Conservation (phyloP, 2,797 vertebrate genomes). For the Brachymystax lenok region DNA sequence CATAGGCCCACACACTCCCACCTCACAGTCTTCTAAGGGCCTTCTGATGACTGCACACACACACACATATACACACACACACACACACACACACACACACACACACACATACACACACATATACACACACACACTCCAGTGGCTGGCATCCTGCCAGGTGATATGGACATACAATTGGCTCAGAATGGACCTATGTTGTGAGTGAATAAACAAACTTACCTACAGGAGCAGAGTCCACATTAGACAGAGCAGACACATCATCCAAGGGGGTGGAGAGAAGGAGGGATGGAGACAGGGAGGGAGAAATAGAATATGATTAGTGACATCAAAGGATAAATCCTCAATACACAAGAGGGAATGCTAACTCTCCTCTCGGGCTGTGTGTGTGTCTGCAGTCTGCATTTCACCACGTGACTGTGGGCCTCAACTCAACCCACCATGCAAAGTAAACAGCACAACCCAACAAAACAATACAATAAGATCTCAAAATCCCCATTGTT, state of each 20-base stretch:
- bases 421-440: neutral
- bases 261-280: neutral
- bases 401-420: neutral
- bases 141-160: neutral
- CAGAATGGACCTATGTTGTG: neutral
- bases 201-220: conserved; percentile 25
- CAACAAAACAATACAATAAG: neutral
- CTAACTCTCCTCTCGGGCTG: too few species aligned
- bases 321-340: too few species aligned
- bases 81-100: too few species aligned
- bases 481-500: neutral
- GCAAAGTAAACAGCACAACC: neutral
- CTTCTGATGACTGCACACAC: neutral
- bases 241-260: neutral
- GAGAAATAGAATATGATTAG: neutral
- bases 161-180: conserved; percentile 1
- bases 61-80: neutral
- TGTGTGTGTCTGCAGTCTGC: neutral
- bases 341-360: too few species aligned
- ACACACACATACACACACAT: too few species aligned
- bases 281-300: too few species aligned
- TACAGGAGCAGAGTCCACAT: conserved; percentile 6
- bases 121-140: neutral
- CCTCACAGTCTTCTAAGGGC: too few species aligned
- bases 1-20: neutral